phyloP scores from a whole-genome alignment of 2,797 vertebrate species.

The Ctenosaura bakeri region DNA sequence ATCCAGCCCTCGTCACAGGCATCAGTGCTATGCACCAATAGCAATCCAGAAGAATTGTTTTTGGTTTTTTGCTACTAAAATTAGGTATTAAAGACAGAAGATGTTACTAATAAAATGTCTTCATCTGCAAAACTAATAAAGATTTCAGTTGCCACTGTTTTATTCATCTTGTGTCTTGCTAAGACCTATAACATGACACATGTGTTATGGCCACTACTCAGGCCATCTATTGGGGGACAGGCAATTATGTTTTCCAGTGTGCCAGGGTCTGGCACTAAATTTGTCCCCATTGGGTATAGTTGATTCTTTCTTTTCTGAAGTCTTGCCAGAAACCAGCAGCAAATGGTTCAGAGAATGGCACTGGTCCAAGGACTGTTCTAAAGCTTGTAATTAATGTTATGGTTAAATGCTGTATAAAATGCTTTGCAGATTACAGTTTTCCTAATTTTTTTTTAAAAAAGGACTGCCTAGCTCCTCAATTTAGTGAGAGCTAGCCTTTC shows the following conservation, averaged over 20 bases:
- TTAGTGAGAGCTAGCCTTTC: neutral
- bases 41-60: neutral
- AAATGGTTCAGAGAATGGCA: too few species aligned
- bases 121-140: neutral
- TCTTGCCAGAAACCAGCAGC: too few species aligned
- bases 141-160: neutral
- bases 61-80: neutral
- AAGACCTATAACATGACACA: neutral
- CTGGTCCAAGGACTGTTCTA: too few species aligned
- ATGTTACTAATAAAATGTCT: neutral
- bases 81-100: neutral
- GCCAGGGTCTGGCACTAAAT: too few species aligned
- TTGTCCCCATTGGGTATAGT: too few species aligned
- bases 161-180: neutral
- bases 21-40: neutral
- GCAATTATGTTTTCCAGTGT: too few species aligned
- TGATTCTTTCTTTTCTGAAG: too few species aligned
- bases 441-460: neutral
- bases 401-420: neutral
- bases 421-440: neutral
- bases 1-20: neutral
- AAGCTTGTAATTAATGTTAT: neutral
- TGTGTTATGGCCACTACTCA: neutral
- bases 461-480: neutral
- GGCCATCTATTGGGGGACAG: too few species aligned